Conservation (phyloP, 2,888 invertebrate genomes). For the Priocnemis perturbator region DNA sequence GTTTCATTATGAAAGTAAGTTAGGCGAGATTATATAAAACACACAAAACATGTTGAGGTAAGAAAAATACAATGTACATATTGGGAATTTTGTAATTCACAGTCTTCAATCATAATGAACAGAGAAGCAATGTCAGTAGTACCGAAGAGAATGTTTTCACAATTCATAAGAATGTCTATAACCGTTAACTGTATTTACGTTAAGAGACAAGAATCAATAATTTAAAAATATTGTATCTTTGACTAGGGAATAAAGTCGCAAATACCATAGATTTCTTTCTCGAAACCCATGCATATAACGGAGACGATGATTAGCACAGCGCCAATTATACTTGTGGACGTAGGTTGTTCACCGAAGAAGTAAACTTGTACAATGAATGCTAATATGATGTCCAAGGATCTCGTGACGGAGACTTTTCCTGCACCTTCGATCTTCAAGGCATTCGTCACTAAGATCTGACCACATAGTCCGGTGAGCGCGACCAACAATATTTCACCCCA, state of each 20-base stretch:
- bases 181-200: conserved; percentile 41
- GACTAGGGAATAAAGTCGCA: conserved; percentile 71
- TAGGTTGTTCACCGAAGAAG: conserved; percentile 74
- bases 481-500: conserved; percentile 68
- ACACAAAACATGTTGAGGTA: conserved; percentile 18
- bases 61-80: conserved; percentile 33
- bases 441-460: conserved; percentile 75
- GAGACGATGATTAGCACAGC: conserved; percentile 72
- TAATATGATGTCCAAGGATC: conserved; percentile 75
- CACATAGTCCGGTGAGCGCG: conserved; percentile 71
- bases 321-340: conserved; percentile 71
- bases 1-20: too few species aligned
- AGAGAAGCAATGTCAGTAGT: conserved; percentile 27
- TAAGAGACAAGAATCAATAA: conserved; percentile 44
- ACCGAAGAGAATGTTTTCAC: conserved; percentile 42
- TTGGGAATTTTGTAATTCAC: conserved; percentile 29
- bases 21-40: not conserved
- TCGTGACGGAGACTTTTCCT: conserved; percentile 75
- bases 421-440: conserved; percentile 75
- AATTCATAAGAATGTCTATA: conserved; percentile 45
- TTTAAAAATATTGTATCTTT: conserved; percentile 51
- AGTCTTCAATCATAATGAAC: conserved; percentile 34
- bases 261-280: conserved; percentile 71
- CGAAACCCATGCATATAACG: conserved; percentile 75
- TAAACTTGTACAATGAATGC: conserved; percentile 75